Evolutionary conservation across 2,113 vertebrate species (phyloP).

Genomic region (Sylvietta virens): DNA sequence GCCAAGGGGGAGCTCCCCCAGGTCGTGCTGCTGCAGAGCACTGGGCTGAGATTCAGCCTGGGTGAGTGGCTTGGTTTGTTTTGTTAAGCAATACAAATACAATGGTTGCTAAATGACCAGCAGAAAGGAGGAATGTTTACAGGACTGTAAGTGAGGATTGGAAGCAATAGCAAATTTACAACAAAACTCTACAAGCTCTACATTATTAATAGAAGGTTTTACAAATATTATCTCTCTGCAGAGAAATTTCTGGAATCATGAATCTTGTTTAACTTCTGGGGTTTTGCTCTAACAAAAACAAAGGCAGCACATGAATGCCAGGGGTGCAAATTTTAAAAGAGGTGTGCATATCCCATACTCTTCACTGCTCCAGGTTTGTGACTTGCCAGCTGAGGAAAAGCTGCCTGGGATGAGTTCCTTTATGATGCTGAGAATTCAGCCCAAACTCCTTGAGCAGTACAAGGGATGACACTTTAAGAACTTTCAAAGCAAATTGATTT

Average conservation of each 20-base stretch:
- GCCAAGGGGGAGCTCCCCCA: neutral
- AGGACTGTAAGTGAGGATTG: neutral
- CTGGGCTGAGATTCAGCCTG: neutral
- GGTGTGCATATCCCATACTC: neutral
- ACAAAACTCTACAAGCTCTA: neutral
- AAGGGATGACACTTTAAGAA: neutral
- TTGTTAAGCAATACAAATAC: neutral
- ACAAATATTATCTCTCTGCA: neutral
- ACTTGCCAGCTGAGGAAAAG: neutral
- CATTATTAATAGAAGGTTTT: neutral
- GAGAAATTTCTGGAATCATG: neutral
- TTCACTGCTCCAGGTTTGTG: neutral
- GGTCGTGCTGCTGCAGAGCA: neutral
- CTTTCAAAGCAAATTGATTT: neutral
- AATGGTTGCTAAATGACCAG: neutral
- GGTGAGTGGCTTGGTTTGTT: neutral
- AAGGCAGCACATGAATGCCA: neutral
- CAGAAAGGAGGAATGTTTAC: neutral
- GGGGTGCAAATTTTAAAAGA: neutral
- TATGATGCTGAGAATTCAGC: neutral
- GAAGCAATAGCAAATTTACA: neutral
- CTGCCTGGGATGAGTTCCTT: neutral
- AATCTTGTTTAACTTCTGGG: neutral
- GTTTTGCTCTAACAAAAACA: neutral
- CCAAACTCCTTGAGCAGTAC: neutral